Percentiles rank a stretch among this genome's conserved stretches.
These are phyloP conservation scores for Acanthoscelides obtectus DNA, from an alignment of 2,888 invertebrate genomes.

Conservation along the genomic window DNA sequence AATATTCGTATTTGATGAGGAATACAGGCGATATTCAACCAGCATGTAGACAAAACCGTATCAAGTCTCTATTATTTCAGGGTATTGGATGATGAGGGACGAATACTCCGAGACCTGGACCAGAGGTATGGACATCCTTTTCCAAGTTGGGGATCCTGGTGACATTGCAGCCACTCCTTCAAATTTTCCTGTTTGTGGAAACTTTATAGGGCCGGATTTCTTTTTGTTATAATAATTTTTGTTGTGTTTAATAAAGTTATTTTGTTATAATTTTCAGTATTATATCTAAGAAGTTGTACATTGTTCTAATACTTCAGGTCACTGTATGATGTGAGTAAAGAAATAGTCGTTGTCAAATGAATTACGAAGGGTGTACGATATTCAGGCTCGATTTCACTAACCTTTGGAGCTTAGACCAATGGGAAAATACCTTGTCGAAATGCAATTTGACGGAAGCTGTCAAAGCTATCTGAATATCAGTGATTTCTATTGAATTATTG, in stretches of 20 bases:
- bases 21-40: neutral
- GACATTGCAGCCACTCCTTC: slow-evolving; percentile 65
- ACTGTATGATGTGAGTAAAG: too few species aligned
- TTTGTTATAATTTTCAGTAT: neutral
- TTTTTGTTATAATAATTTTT: slow-evolving; percentile 50
- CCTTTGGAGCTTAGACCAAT: too few species aligned
- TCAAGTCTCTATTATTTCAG: slow-evolving; percentile 42
- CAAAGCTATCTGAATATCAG: too few species aligned
- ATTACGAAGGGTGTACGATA: too few species aligned
- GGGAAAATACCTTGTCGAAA: too few species aligned
- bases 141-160: slow-evolving; percentile 64
- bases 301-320: too few species aligned
- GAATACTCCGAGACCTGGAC: slow-evolving; percentile 71
- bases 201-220: slow-evolving; percentile 71
- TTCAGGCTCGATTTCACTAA: too few species aligned
- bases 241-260: neutral
- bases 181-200: slow-evolving; percentile 75
- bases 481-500: too few species aligned
- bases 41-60: too few species aligned
- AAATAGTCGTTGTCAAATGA: too few species aligned
- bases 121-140: slow-evolving; percentile 67
- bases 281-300: too few species aligned
- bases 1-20: neutral
- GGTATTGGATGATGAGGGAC: slow-evolving; percentile 77
- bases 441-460: too few species aligned